These are phyloP conservation scores for Haliclystus octoradiatus DNA, from an alignment of 30 jellyfish, hydroid and myxozoan genomes.

Conservation along the genomic window DNA sequence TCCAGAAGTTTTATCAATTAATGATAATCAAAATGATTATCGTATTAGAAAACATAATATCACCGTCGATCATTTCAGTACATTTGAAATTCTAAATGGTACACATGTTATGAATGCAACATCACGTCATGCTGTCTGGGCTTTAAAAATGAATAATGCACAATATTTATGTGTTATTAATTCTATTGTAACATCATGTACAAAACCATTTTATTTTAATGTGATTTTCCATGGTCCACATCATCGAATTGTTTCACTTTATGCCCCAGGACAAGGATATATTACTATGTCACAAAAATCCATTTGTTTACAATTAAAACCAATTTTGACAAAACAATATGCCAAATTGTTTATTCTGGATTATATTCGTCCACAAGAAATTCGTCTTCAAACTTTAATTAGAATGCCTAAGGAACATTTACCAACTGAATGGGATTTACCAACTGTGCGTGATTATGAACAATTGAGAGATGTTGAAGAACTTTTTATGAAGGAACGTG, in stretches of 20 bases:
- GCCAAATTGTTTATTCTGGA: conserved; percentile 18
- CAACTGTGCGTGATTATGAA: conserved; percentile 11
- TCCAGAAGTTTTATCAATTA: background rate
- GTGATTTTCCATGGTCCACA: background rate
- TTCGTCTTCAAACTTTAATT: background rate
- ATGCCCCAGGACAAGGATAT: conserved; percentile 20
- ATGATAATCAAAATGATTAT: background rate
- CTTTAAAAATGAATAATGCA: background rate
- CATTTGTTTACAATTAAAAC: conserved; percentile 19
- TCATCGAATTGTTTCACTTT: background rate
- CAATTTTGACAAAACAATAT: conserved; percentile 14
- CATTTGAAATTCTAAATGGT: background rate
- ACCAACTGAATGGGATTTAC: conserved; percentile 32
- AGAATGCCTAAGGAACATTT: conserved; percentile 7
- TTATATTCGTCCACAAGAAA: background rate
- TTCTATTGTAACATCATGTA: background rate
- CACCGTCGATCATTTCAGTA: background rate
- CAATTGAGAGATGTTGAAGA: conserved; percentile 18
- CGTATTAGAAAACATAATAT: background rate
- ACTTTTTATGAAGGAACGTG: conserved; percentile 31
- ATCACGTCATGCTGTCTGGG: background rate
- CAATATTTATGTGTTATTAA: background rate
- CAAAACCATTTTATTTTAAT: background rate
- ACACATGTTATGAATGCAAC: background rate
- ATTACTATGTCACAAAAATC: conserved; percentile 45